Evolutionary conservation across 2,888 invertebrate genomes (phyloP), one percentile per base, ranked within the genome.

Genomic region (Agrochola lota): DNA sequence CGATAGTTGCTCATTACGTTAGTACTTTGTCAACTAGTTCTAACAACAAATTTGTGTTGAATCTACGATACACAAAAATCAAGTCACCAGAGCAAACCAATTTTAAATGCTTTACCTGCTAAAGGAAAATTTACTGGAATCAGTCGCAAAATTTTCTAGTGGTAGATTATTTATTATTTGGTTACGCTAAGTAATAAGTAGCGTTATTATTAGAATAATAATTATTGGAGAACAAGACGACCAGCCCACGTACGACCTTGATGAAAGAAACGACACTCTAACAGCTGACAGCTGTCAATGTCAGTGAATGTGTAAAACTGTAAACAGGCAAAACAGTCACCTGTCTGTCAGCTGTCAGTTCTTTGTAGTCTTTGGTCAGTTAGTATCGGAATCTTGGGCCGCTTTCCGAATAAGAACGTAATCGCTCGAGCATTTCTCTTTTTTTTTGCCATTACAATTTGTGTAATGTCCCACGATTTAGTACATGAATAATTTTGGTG

Each of bases 161-260:
- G 20, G 40, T 55, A 46, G 8, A 67, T 74, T 49, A 60, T 60
- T 30, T 64, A 83, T 49, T 63, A 59, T 59, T 68, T 60, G 23
- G 12, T 43, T 57, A 62, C 71, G 60, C 43, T 71, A 74, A 85
- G 57, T 80, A 75, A 59, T 71, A 67, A 23, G 11, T 74, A 68
- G 30, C 57, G 67, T 59, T 74, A 77, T 40, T 67, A 75, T 26
- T 57, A 70, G 30, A 79, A 71, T 70, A 72, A 3, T 52, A 52
- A 2, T 49, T 52, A 66, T 26, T 68, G 8, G 62, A 60, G 49
- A 43, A 72, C 57, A 40, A 64, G 71, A 66, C 43, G 15, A 30
- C 66, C 72, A 74, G 57, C 77, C 79, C 75, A 86, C 83, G 72
- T 76, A 73, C 84, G 75, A 83, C 89, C 86, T 87, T 83, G 82